phyloP scores from a whole-genome alignment of 1,140 invertebrate species.

The Spodoptera litura region DNA sequence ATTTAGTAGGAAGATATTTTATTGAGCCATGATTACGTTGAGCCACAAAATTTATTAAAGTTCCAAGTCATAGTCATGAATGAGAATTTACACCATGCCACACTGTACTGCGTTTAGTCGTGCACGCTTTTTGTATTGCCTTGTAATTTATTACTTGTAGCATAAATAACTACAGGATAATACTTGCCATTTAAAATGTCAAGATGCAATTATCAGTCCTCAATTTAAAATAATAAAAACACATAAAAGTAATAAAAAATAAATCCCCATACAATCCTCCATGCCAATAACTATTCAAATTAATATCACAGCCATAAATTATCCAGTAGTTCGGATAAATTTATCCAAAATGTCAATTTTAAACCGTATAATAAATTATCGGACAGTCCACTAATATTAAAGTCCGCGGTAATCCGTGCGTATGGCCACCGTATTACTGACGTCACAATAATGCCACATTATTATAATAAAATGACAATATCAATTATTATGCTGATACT shows the following conservation, averaged over 20 bases:
- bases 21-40: too few relatives aligned
- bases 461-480: constrained; percentile 5
- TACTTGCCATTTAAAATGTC: too few relatives aligned
- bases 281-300: not conserved
- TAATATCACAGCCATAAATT: constrained; percentile 23
- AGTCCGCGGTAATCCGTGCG: constrained; percentile 19
- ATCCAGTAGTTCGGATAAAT: constrained; percentile 12
- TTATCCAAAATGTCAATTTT: constrained; percentile 30
- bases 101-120: too few relatives aligned
- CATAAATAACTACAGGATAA: too few relatives aligned
- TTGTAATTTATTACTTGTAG: too few relatives aligned
- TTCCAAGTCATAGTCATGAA: too few relatives aligned
- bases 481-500: constrained; percentile 16
- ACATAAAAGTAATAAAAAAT: not conserved
- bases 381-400: constrained; percentile 24
- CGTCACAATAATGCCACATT: constrained; percentile 20
- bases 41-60: too few relatives aligned
- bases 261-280: not conserved
- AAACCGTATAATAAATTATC: constrained; percentile 28
- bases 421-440: constrained; percentile 14
- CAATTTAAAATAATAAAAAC: too few relatives aligned
- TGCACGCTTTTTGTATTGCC: too few relatives aligned
- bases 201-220: too few relatives aligned
- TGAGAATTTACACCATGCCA: too few relatives aligned
- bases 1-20: too few relatives aligned